Conservation (phyloP, 2,888 invertebrate species). For the Melangyna quadrimaculata region DNA sequence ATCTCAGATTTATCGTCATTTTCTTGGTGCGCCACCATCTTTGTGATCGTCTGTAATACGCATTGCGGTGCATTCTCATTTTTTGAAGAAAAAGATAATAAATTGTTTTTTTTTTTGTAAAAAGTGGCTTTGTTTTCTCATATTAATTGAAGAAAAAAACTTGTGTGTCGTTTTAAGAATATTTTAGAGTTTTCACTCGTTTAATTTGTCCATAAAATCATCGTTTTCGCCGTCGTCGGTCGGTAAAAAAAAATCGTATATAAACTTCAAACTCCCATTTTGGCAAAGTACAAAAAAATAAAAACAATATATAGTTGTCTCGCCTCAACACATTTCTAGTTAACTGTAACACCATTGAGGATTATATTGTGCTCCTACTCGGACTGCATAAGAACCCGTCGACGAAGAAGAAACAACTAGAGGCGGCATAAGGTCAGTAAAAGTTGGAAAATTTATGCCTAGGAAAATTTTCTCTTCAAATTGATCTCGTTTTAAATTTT, state of each 20-base stretch:
- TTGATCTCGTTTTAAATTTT: background rate
- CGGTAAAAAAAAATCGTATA: background rate
- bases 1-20: slow-evolving; percentile 20
- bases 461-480: slow-evolving; percentile 54
- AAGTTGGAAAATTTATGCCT: slow-evolving; percentile 55
- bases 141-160: background rate
- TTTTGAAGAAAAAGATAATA: background rate
- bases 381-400: slow-evolving; percentile 50
- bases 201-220: background rate
- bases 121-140: slow-evolving; percentile 25
- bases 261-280: slow-evolving; percentile 41
- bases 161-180: slow-evolving; percentile 5
- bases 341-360: slow-evolving; percentile 48
- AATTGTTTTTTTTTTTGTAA: background rate
- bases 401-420: slow-evolving; percentile 10
- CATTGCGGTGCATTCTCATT: slow-evolving; percentile 66
- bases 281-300: slow-evolving; percentile 12
- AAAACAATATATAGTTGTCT: slow-evolving; percentile 31
- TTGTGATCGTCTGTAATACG: slow-evolving; percentile 56
- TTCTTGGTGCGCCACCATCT: slow-evolving; percentile 63
- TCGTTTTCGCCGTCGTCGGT: slow-evolving; percentile 44
- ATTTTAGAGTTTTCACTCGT: background rate
- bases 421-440: slow-evolving; percentile 69
- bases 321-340: slow-evolving; percentile 33
- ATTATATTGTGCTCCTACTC: slow-evolving; percentile 60